A percentile compares a stretch with the other conserved stretches of the same genome.
These are phyloP conservation scores for Syngnathus acus DNA, from an alignment of 2,797 vertebrate genomes.

Conservation along the genomic window DNA sequence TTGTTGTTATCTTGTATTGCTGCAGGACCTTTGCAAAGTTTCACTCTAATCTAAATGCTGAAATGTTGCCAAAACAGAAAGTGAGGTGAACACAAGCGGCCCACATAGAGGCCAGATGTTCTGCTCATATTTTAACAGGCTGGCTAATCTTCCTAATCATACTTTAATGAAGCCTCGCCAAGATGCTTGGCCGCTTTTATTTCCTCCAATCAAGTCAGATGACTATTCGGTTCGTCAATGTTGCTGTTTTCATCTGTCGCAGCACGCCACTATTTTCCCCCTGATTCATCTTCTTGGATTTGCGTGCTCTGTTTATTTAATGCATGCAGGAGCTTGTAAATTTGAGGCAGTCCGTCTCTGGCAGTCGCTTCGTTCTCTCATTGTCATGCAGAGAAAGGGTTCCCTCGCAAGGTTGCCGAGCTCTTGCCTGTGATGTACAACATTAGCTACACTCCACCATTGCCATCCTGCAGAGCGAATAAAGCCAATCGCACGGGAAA, in stretches of 20 bases:
- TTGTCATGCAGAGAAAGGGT: slow-evolving; percentile 45
- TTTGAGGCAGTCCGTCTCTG: slow-evolving; percentile 27
- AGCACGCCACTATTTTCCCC: background rate
- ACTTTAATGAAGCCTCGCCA: background rate
- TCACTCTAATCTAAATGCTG: background rate
- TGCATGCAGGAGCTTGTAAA: slow-evolving; percentile 25
- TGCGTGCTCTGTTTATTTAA: background rate
- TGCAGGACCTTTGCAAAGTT: background rate
- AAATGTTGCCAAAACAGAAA: background rate
- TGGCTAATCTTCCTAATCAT: background rate
- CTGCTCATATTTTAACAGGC: background rate
- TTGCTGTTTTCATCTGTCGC: background rate
- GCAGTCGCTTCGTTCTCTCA: slow-evolving; percentile 23
- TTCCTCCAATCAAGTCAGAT: background rate
- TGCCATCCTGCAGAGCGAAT: slow-evolving; percentile 34
- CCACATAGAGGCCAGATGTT: background rate
- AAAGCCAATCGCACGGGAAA: slow-evolving; percentile 40
- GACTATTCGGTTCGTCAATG: background rate
- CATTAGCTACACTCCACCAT: slow-evolving; percentile 25
- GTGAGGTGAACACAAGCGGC: background rate
- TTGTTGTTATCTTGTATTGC: too few species aligned
- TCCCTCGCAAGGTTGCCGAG: slow-evolving; percentile 45
- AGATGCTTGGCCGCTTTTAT: background rate
- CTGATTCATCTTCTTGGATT: slow-evolving; percentile 41
- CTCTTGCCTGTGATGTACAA: slow-evolving; percentile 12